Evolutionary conservation across 1,140 invertebrate species (phyloP).

Genomic region (Drosophila mojavensis): DNA sequence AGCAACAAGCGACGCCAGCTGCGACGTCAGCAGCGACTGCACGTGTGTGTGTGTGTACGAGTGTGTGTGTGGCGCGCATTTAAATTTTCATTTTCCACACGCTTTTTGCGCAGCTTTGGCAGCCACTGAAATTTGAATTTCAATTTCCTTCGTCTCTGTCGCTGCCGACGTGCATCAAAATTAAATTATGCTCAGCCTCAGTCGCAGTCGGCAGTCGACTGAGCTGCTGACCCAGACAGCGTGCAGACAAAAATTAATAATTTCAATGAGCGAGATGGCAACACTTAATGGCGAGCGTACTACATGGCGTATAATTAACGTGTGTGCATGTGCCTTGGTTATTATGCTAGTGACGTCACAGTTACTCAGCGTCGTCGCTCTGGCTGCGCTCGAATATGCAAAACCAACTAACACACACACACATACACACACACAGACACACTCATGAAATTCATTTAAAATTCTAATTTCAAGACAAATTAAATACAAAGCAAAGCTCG

Average conservation of each 20-base stretch:
- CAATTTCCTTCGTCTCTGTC: conserved; percentile 61
- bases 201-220: conserved; percentile 15
- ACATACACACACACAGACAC: conserved; percentile 13
- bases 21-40: conserved; percentile 37
- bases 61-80: conserved; percentile 58
- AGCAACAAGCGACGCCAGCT: conserved; percentile 36
- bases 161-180: conserved; percentile 69
- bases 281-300: conserved; percentile 53
- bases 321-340: conserved; percentile 67
- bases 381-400: conserved; percentile 66
- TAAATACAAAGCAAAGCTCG: conserved; percentile 74
- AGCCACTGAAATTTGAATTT: conserved; percentile 77
- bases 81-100: conserved; percentile 77
- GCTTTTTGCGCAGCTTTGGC: conserved; percentile 46
- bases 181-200: conserved; percentile 78
- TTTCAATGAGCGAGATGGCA: conserved; percentile 52
- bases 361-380: conserved; percentile 1
- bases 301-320: conserved; percentile 81
- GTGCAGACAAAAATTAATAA: conserved; percentile 80
- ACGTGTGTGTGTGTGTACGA: too few species aligned
- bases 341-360: conserved; percentile 78
- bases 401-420: conserved; percentile 48
- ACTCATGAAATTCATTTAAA: conserved; percentile 68
- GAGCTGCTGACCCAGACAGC: conserved; percentile 76
- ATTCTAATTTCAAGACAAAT: conserved; percentile 82